Percentiles rank a stretch among this genome's conserved stretches.
Conservation (phyloP, 2,113 vertebrate species). For the Serilophus lunatus region DNA sequence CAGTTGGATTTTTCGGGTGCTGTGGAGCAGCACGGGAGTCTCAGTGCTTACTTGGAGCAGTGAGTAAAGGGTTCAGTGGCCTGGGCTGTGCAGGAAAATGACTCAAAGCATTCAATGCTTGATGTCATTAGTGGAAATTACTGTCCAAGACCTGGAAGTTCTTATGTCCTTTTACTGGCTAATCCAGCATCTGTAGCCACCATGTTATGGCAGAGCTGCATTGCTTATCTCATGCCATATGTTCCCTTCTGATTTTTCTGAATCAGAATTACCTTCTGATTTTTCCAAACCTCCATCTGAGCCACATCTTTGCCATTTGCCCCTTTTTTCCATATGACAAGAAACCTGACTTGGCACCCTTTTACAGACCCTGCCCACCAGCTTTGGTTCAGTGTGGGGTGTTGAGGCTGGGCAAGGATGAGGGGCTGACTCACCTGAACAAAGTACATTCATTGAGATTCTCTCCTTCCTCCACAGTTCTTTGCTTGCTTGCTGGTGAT, state of each 20-base stretch:
- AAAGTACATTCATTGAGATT: not conserved
- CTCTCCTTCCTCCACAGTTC: slow-evolving; percentile 80
- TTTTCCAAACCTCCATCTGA: not conserved
- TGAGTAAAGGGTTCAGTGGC: slow-evolving; percentile 74
- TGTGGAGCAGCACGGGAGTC: slow-evolving; percentile 94
- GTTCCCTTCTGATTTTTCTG: too few species aligned
- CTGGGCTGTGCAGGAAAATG: not conserved
- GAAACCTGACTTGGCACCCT: not conserved
- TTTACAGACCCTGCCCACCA: not conserved
- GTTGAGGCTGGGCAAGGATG: not conserved
- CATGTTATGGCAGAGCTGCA: not conserved
- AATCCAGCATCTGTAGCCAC: not conserved
- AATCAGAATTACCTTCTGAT: not conserved
- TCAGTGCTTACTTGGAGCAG: slow-evolving; percentile 91
- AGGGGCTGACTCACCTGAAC: not conserved
- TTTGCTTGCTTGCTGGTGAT: slow-evolving; percentile 94
- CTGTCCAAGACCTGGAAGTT: not conserved
- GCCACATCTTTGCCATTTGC: not conserved
- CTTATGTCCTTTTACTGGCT: not conserved
- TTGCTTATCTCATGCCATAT: not conserved
- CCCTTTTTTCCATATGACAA: not conserved
- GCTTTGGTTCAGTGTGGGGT: not conserved
- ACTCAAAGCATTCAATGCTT: not conserved
- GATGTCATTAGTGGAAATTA: not conserved
- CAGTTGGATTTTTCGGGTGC: slow-evolving; percentile 94